Percentiles rank a stretch among this genome's conserved stretches.
phyloP scores from a whole-genome alignment of 2,113 vertebrate species.

The Anser brachyrhynchus region DNA sequence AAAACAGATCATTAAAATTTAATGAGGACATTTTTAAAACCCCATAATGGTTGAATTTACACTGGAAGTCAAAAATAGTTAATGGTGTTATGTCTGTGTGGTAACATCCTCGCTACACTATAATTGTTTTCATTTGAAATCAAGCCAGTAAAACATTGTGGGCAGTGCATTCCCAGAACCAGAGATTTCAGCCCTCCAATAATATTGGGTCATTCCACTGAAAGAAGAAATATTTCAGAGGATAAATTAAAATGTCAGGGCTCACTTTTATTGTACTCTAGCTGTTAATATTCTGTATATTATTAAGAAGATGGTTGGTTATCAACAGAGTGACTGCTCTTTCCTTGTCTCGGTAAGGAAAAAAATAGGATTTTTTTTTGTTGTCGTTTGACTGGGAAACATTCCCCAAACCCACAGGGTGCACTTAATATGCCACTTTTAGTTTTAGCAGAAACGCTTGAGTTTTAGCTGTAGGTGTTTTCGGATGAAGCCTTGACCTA shows the following conservation, averaged over 20 bases:
- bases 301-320: constrained; percentile 48
- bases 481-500: constrained; percentile 68
- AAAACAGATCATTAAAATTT: constrained; percentile 70
- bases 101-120: constrained; percentile 47
- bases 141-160: neutral
- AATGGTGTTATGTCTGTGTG: constrained; percentile 28
- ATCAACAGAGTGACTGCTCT: constrained; percentile 52
- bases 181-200: neutral
- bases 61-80: constrained; percentile 60
- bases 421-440: constrained; percentile 71
- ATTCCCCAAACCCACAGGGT: constrained; percentile 72
- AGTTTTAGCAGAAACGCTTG: constrained; percentile 67
- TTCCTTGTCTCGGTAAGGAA: constrained; percentile 24
- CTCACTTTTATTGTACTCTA: constrained; percentile 12
- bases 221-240: constrained; percentile 15
- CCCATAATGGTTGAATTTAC: constrained; percentile 63
- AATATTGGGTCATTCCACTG: constrained; percentile 9
- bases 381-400: constrained; percentile 54
- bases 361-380: neutral
- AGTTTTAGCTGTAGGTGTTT: constrained; percentile 69
- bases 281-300: constrained; percentile 29
- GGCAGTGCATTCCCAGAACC: neutral
- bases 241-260: constrained; percentile 39
- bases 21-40: constrained; percentile 63
- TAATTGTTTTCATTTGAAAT: constrained; percentile 61